Conservation (phyloP, 2,797 vertebrate genomes). For the Rhinella marina region DNA sequence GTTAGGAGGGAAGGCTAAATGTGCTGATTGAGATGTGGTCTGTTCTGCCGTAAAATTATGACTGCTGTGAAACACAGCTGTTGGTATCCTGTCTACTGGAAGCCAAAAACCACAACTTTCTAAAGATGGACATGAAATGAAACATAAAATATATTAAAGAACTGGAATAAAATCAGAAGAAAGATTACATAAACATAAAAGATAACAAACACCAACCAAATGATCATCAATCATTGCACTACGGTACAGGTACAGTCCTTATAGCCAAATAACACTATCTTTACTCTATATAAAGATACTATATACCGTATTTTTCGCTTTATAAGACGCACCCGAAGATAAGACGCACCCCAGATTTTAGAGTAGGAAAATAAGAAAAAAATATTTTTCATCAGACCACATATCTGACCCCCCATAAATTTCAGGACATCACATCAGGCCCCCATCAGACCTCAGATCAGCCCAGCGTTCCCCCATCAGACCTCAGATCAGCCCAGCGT, state of each 20-base stretch:
- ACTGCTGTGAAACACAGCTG: constrained; percentile 51
- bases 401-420: too few species aligned
- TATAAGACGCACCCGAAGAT: too few species aligned
- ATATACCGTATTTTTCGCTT: too few species aligned
- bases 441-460: too few species aligned
- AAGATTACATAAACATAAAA: not conserved
- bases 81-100: constrained; percentile 54
- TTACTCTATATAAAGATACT: too few species aligned
- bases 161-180: not conserved
- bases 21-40: constrained; percentile 56
- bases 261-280: not conserved
- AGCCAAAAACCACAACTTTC: constrained; percentile 57
- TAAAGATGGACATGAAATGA: constrained; percentile 58
- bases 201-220: not conserved
- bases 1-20: constrained; percentile 25
- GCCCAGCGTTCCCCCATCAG: too few species aligned
- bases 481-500: too few species aligned
- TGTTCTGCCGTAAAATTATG: not conserved
- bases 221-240: not conserved
- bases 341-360: too few species aligned
- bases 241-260: not conserved
- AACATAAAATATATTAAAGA: constrained; percentile 1
- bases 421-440: too few species aligned
- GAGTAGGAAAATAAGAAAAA: too few species aligned
- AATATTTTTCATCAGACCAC: too few species aligned